Conservation (phyloP, 2,113 vertebrate species). For the Amphilophus citrinellus region DNA sequence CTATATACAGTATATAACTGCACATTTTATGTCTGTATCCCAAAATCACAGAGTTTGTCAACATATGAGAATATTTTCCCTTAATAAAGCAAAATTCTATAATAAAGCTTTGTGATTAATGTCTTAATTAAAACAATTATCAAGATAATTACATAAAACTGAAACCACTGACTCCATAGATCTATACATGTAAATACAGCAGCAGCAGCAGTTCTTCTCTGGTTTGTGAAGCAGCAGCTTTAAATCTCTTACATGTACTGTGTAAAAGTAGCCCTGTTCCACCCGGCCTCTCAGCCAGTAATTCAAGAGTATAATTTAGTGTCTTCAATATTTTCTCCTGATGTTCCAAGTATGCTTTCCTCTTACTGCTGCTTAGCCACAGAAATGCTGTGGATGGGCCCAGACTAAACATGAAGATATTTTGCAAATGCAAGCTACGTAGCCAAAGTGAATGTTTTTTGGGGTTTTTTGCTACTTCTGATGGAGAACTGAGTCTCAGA, state of each 20-base stretch:
- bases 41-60: not conserved
- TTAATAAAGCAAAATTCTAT: not conserved
- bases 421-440: constrained; percentile 35
- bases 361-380: constrained; percentile 38
- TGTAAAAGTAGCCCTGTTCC: constrained; percentile 20
- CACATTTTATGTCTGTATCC: not conserved
- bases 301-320: constrained; percentile 47
- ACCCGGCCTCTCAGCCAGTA: constrained; percentile 14
- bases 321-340: constrained; percentile 47
- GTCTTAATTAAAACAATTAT: not conserved
- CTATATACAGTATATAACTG: not conserved
- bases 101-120: not conserved
- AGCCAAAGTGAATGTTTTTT: constrained; percentile 6
- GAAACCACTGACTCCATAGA: not conserved
- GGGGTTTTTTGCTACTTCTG: not conserved
- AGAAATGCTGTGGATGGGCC: constrained; percentile 49
- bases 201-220: not conserved
- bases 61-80: not conserved
- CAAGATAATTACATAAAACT: not conserved
- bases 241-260: not conserved
- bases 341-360: constrained; percentile 51
- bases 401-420: constrained; percentile 45
- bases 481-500: not conserved
- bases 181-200: not conserved
- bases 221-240: constrained; percentile 12